These are phyloP conservation scores for Pardosa pseudoannulata DNA, from an alignment of 2,888 invertebrate genomes.

Conservation along the genomic window DNA sequence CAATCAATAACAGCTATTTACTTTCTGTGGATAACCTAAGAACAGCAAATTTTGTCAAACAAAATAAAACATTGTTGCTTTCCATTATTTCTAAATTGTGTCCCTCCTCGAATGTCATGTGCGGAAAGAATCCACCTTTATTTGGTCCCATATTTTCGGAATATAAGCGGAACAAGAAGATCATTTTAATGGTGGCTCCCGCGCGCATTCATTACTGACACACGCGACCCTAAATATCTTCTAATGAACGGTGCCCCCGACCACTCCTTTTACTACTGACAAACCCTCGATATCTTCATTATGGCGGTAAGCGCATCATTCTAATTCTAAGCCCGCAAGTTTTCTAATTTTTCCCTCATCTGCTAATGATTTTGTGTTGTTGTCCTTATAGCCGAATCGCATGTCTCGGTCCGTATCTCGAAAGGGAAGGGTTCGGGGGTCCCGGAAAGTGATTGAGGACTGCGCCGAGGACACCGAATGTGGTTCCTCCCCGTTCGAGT, in stretches of 20 bases:
- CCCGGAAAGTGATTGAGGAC: conserved; percentile 67
- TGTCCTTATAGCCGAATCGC: conserved; percentile 67
- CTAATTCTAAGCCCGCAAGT: conserved; percentile 43
- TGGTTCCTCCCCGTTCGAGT: conserved; percentile 66
- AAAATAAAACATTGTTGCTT: too few species aligned
- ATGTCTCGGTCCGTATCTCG: conserved; percentile 59
- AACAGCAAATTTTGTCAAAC: too few species aligned
- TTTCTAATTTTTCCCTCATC: conserved; percentile 61
- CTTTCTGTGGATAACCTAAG: too few species aligned
- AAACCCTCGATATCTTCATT: conserved; percentile 49
- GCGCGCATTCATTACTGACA: conserved; percentile 14
- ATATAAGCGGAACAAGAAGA: neutral
- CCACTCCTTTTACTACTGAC: conserved; percentile 36
- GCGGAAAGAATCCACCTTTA: too few species aligned
- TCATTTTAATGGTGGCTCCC: conserved; percentile 9
- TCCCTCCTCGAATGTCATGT: too few species aligned
- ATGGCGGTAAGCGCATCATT: conserved; percentile 34
- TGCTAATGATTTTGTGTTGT: conserved; percentile 70
- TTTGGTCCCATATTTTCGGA: neutral
- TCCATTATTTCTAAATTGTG: too few species aligned
- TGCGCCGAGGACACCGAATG: conserved; percentile 47
- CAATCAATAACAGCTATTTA: too few species aligned
- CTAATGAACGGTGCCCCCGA: conserved; percentile 47
- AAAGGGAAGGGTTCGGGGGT: conserved; percentile 59
- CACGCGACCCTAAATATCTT: conserved; percentile 56